Conservation (phyloP, 1,140 invertebrate species). For the Trachymyrmex cornetzi region DNA sequence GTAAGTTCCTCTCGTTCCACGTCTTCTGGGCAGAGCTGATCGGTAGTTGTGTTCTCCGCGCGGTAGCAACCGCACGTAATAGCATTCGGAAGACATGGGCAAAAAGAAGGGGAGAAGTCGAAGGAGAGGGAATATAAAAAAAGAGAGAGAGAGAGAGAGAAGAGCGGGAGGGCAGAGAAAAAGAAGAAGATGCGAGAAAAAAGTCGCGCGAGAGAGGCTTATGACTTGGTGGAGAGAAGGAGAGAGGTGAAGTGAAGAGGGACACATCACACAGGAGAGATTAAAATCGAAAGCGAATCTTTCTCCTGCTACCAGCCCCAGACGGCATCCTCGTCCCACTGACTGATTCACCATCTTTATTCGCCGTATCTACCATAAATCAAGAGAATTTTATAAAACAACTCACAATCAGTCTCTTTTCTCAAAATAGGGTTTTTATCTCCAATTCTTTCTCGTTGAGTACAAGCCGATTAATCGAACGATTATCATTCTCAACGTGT, state of each 20-base stretch:
- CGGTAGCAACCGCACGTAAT: slow-evolving; percentile 83
- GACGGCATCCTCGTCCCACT: slow-evolving; percentile 41
- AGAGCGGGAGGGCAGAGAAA: slow-evolving; percentile 51
- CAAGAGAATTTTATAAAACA: slow-evolving; percentile 1
- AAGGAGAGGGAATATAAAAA: slow-evolving; percentile 22
- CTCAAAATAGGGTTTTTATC: slow-evolving; percentile 3
- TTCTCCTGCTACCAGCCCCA: slow-evolving; percentile 59
- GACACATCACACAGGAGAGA: slow-evolving; percentile 75
- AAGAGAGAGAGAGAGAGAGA: slow-evolving; percentile 37
- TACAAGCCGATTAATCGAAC: neutral
- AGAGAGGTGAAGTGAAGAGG: slow-evolving; percentile 24
- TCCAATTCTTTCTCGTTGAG: too few relatives aligned
- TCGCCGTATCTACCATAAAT: neutral
- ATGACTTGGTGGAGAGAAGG: slow-evolving; percentile 20
- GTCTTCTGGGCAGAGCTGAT: slow-evolving; percentile 68
- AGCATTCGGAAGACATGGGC: slow-evolving; percentile 40
- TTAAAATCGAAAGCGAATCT: slow-evolving; percentile 81
- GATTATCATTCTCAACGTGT: neutral
- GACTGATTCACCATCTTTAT: slow-evolving; percentile 35
- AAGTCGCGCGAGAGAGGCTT: slow-evolving; percentile 30
- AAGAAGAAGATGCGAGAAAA: slow-evolving; percentile 20
- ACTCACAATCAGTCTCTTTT: neutral
- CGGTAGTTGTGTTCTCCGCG: slow-evolving; percentile 78
- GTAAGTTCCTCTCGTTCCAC: slow-evolving; percentile 72
- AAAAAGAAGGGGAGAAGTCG: slow-evolving; percentile 9